phyloP scores from a whole-genome alignment of 2,113 vertebrate genomes.

The Chiloscyllium plagiosum region DNA sequence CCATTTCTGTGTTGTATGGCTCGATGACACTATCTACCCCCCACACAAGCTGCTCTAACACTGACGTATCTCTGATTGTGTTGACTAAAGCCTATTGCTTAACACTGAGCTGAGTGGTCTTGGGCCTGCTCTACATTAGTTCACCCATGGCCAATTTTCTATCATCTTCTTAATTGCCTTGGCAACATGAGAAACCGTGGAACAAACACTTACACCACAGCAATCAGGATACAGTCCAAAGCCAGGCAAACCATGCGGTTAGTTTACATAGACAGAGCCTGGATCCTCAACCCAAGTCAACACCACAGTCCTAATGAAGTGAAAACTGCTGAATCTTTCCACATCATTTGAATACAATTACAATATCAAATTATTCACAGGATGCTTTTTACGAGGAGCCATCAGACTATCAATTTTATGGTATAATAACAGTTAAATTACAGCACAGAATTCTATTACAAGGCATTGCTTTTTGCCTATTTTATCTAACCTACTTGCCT shows the following conservation, averaged over 20 bases:
- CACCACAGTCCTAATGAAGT: background rate
- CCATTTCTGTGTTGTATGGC: too few relatives aligned
- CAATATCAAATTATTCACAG: conserved; percentile 6
- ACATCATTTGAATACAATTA: conserved; percentile 28
- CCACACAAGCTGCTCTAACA: background rate
- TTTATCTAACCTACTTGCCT: background rate
- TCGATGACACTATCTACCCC: background rate
- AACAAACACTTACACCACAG: too few relatives aligned
- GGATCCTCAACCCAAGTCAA: background rate
- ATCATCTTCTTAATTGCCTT: background rate
- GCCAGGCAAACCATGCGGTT: background rate
- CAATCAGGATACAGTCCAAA: background rate
- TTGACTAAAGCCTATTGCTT: background rate
- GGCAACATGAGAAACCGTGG: background rate
- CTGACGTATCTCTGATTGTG: background rate
- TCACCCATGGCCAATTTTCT: background rate
- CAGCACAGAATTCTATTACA: conserved; percentile 15
- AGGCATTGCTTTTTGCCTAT: background rate
- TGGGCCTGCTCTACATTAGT: background rate
- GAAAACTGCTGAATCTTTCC: background rate
- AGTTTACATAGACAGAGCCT: background rate
- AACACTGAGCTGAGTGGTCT: background rate
- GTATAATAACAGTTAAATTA: conserved; percentile 21
- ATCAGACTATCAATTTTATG: conserved; percentile 10
- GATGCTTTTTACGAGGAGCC: conserved; percentile 16